Conservation (phyloP, 2,797 vertebrate genomes). For the Xiphorhynchus erythropygius region DNA sequence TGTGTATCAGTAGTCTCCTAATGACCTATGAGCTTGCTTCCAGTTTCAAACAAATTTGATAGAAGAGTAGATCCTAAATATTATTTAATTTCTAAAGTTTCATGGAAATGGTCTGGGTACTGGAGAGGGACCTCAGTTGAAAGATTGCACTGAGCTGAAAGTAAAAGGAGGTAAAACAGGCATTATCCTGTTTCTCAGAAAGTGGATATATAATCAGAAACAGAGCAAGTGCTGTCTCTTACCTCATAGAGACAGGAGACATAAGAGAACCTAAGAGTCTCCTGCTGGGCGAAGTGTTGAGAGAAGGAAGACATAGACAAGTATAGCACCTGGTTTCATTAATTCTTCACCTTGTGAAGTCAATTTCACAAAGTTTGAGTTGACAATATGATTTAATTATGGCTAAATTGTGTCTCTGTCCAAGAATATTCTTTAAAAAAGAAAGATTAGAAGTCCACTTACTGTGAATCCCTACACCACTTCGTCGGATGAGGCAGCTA, state of each 20-base stretch:
- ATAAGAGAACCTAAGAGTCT: background rate
- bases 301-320: background rate
- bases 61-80: conserved; percentile 9
- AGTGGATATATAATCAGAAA: background rate
- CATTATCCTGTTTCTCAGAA: background rate
- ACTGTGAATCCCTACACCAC: background rate
- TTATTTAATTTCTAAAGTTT: conserved; percentile 29
- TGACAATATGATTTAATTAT: background rate
- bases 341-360: background rate
- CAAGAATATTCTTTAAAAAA: background rate
- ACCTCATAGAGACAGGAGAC: background rate
- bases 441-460: background rate
- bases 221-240: background rate
- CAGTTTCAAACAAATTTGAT: conserved; percentile 48
- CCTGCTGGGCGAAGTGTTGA: background rate
- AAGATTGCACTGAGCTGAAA: background rate
- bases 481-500: fast-evolving
- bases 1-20: conserved; percentile 45
- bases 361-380: background rate
- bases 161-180: background rate
- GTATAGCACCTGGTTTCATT: background rate
- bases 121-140: background rate
- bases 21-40: conserved; percentile 44
- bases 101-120: background rate
- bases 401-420: background rate